Conservation (phyloP, 1,140 invertebrate species). For the Brachionus plicatilis region DNA sequence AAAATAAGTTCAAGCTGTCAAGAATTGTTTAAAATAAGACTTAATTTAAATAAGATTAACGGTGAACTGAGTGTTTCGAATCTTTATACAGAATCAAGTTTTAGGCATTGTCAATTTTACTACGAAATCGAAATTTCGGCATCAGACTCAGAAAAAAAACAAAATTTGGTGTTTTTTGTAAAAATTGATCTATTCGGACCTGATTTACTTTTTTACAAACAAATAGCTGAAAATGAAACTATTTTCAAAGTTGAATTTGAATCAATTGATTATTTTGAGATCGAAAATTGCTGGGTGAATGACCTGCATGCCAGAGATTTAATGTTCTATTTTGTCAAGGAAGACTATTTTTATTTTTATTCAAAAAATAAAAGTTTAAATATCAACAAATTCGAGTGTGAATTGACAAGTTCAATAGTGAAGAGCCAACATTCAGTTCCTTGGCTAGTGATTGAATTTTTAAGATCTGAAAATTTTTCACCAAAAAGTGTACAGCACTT, state of each 20-base stretch:
- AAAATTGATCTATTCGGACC: slow-evolving; percentile 10
- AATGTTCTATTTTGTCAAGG: not conserved
- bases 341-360: not conserved
- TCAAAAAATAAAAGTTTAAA: not conserved
- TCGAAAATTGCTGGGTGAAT: slow-evolving; percentile 14
- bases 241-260: slow-evolving; percentile 4
- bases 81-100: not conserved
- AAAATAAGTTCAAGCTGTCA: not conserved
- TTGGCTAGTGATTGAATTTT: not conserved
- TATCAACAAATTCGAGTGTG: not conserved
- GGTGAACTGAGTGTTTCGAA: slow-evolving; percentile 4
- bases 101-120: not conserved
- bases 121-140: not conserved
- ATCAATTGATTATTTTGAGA: not conserved
- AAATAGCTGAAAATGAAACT: not conserved
- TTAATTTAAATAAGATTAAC: not conserved
- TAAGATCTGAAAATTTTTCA: not conserved
- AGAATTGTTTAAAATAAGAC: not conserved
- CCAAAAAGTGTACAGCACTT: not conserved
- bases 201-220: not conserved
- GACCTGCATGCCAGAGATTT: not conserved
- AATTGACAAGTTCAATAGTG: not conserved
- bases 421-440: not conserved
- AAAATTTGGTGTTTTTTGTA: not conserved
- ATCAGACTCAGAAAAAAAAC: not conserved